Conservation (phyloP, 2,888 invertebrate species). For the Polyommatus icarus region DNA sequence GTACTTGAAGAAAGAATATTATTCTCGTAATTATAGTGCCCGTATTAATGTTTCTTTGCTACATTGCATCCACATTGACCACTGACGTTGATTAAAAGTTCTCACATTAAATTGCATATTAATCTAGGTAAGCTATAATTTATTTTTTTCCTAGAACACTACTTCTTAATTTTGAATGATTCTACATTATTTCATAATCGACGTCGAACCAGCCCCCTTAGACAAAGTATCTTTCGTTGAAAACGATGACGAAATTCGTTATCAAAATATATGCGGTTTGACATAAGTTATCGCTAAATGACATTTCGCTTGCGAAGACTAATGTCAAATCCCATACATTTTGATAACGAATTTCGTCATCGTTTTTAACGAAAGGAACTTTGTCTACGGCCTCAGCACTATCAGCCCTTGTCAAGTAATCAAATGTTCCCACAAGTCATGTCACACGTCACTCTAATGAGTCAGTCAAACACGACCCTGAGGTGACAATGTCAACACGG, state of each 20-base stretch:
- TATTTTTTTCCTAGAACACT: neutral
- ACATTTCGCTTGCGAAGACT: no score
- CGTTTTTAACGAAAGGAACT: no score
- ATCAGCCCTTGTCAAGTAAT: neutral
- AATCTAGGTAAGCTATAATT: neutral
- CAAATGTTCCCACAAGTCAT: slow-evolving; percentile 7
- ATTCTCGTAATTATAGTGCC: slow-evolving; percentile 3
- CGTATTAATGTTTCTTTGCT: slow-evolving; percentile 8
- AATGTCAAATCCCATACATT: no score
- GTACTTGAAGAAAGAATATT: slow-evolving; percentile 21
- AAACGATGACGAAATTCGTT: no score
- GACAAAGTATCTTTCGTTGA: no score
- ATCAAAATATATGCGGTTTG: no score
- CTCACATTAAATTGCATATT: neutral
- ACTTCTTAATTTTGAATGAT: neutral
- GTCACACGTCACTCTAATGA: slow-evolving; percentile 6
- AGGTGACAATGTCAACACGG: slow-evolving; percentile 27
- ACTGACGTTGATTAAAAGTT: neutral
- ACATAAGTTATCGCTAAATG: no score
- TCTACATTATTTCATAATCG: neutral
- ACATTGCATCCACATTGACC: no score
- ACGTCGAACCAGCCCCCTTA: neutral
- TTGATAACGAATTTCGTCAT: no score
- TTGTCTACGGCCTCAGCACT: no score
- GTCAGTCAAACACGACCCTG: slow-evolving; percentile 6